phyloP scores from a whole-genome alignment of 2,797 vertebrate genomes.

The Thaleichthys pacificus region DNA sequence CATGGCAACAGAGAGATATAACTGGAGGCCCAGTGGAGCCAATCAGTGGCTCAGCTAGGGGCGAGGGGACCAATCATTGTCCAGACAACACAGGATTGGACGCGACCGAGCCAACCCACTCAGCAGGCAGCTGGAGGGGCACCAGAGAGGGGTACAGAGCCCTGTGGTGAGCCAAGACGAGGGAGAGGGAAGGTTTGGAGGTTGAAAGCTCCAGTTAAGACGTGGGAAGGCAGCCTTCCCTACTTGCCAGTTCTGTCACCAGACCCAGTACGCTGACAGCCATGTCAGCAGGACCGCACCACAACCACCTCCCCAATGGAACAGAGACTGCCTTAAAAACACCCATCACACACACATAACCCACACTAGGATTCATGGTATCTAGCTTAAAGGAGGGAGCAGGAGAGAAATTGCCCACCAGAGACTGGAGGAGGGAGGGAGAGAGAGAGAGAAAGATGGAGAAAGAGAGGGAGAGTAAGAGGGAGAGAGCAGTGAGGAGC shows the following conservation, averaged over 20 bases:
- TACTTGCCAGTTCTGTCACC: too few species aligned
- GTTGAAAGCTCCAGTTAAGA: background rate
- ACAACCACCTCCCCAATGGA: too few species aligned
- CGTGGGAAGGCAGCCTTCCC: too few species aligned
- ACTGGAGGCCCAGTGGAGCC: conserved; percentile 24
- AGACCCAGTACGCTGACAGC: too few species aligned
- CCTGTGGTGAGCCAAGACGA: background rate
- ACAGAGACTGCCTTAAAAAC: too few species aligned
- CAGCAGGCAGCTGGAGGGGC: background rate
- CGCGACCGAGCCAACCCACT: background rate
- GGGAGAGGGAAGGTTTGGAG: background rate
- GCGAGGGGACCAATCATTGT: conserved; percentile 29
- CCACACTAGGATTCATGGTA: too few species aligned
- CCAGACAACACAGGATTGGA: conserved; percentile 17
- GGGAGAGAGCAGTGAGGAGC: background rate
- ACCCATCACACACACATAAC: too few species aligned
- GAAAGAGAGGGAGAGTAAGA: background rate
- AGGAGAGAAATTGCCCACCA: background rate
- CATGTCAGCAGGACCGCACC: too few species aligned
- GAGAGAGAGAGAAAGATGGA: conserved; percentile 8
- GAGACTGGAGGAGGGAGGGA: background rate
- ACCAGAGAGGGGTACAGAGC: background rate
- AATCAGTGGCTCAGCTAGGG: conserved; percentile 22
- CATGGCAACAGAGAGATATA: conserved; percentile 16
- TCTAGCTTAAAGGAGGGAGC: background rate